A percentile compares a stretch with the other conserved stretches of the same genome.
These are phyloP conservation scores for Conistra vaccinii DNA, from an alignment of 2,888 invertebrate species.

Conservation along the genomic window DNA sequence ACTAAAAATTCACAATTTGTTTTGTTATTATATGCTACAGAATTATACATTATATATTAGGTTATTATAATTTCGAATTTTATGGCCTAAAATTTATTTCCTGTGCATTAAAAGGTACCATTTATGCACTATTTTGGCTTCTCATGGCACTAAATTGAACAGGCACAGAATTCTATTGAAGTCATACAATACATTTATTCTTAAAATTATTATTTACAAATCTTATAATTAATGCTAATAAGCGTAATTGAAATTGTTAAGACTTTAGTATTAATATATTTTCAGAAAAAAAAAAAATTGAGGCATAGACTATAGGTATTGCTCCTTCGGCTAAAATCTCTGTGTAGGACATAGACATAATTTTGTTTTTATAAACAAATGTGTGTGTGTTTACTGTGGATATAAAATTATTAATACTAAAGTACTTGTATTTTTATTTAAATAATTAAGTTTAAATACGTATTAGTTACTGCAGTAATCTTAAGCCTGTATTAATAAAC, in stretches of 20 bases:
- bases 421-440: slow-evolving; percentile 40
- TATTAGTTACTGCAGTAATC: not conserved
- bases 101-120: slow-evolving; percentile 39
- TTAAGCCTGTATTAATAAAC: not conserved
- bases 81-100: slow-evolving; percentile 47
- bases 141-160: slow-evolving; percentile 48
- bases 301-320: not conserved
- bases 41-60: slow-evolving; percentile 65
- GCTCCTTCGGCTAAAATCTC: not conserved
- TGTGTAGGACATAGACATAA: slow-evolving; percentile 11
- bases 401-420: slow-evolving; percentile 55
- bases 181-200: slow-evolving; percentile 52
- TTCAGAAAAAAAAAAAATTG: not conserved
- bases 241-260: slow-evolving; percentile 58
- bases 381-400: too few relatives aligned
- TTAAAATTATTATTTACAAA: slow-evolving; percentile 63
- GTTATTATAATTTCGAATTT: slow-evolving; percentile 55
- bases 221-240: slow-evolving; percentile 56
- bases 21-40: slow-evolving; percentile 41
- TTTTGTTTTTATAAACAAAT: not conserved
- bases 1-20: slow-evolving; percentile 66
- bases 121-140: slow-evolving; percentile 40
- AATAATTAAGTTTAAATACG: slow-evolving; percentile 56
- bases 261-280: slow-evolving; percentile 54
- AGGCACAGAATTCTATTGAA: slow-evolving; percentile 15